A percentile compares a stretch with the other conserved stretches of the same genome.
These are phyloP conservation scores for Brachypteracias leptosomus DNA, from an alignment of 2,113 vertebrate species.

Conservation along the genomic window DNA sequence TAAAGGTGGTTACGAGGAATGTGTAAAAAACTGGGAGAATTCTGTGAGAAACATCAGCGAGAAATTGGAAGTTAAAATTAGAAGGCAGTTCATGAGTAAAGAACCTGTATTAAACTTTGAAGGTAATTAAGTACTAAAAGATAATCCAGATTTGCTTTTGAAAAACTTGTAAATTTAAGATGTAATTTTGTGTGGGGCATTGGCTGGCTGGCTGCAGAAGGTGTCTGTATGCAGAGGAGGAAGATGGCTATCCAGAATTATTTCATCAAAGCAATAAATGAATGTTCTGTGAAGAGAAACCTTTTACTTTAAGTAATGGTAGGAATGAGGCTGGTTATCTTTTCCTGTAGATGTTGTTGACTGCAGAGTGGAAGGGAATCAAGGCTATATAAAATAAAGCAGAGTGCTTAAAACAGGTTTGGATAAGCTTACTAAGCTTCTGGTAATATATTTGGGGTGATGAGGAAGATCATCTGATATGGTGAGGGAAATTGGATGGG, in stretches of 20 bases:
- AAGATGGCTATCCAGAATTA: not conserved
- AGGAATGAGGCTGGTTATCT: not conserved
- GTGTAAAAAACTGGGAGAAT: not conserved
- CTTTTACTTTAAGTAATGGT: not conserved
- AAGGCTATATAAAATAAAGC: not conserved
- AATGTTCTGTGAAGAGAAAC: constrained; percentile 14
- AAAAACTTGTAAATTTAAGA: not conserved
- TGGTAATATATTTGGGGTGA: not conserved
- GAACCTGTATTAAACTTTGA: not conserved
- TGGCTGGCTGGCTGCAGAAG: not conserved
- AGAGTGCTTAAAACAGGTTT: not conserved
- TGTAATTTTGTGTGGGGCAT: not conserved
- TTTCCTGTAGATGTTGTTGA: not conserved
- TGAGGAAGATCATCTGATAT: not conserved
- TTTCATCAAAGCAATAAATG: constrained; percentile 3
- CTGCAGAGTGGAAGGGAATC: not conserved
- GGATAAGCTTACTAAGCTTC: not conserved
- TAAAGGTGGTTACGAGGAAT: not conserved
- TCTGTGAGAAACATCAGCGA: not conserved
- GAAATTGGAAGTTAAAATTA: not conserved
- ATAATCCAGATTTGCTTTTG: not conserved
- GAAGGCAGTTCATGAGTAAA: not conserved
- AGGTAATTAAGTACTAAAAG: not conserved
- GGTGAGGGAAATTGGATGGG: not conserved
- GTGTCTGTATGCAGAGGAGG: constrained; percentile 3